A percentile compares a stretch with the other conserved stretches of the same genome.
phyloP scores from a whole-genome alignment of 1,140 invertebrate species.

The Alviniconcha marisindica region DNA sequence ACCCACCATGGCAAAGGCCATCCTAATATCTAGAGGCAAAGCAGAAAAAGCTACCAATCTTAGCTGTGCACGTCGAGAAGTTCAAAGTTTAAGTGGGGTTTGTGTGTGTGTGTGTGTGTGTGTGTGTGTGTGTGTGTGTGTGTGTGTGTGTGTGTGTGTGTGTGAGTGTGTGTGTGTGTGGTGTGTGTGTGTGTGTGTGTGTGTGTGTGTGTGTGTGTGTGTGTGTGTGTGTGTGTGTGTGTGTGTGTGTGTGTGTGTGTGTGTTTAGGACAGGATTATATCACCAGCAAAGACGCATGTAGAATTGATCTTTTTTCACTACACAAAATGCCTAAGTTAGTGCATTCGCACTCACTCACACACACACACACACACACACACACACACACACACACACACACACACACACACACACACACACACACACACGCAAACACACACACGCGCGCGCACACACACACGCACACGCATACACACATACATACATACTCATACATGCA shows the following conservation, averaged over 20 bases:
- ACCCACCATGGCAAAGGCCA: too few species aligned
- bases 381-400: not conserved
- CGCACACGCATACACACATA: not conserved
- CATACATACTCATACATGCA: too few species aligned
- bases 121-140: not conserved
- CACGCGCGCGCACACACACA: not conserved
- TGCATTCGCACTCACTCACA: not conserved
- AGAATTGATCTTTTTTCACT: too few species aligned
- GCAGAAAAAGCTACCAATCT: too few species aligned
- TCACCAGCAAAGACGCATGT: too few species aligned
- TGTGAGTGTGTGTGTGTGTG: not conserved
- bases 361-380: constrained; percentile 3
- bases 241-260: not conserved
- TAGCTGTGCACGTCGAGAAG: too few species aligned
- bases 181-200: constrained; percentile 19
- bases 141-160: constrained; percentile 27
- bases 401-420: not conserved
- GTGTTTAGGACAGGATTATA: too few species aligned
- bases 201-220: constrained; percentile 15
- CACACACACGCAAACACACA: not conserved
- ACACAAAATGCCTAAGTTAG: too few species aligned
- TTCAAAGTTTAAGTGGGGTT: too few species aligned
- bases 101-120: constrained; percentile 8
- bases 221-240: constrained; percentile 14
- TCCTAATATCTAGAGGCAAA: too few species aligned